Conservation (phyloP, 2,113 vertebrate species). For the Onychostruthus taczanowskii region DNA sequence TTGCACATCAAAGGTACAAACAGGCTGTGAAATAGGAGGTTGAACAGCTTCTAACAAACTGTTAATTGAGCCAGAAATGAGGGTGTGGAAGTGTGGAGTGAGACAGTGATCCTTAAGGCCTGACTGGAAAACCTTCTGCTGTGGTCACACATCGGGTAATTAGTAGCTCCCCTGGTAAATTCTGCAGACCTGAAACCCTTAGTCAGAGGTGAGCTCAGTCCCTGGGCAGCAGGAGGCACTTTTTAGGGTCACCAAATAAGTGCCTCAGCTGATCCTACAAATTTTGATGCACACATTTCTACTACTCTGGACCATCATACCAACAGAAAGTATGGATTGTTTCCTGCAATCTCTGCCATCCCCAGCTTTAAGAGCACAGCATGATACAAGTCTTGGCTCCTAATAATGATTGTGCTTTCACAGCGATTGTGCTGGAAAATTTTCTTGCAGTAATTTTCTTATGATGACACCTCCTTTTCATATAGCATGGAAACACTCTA, state of each 20-base stretch:
- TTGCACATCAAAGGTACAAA: background rate
- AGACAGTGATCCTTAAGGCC: background rate
- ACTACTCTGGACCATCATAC: background rate
- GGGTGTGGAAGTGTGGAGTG: background rate
- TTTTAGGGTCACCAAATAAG: background rate
- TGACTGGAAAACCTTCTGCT: background rate
- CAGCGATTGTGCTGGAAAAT: background rate
- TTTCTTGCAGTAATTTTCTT: background rate
- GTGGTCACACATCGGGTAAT: background rate
- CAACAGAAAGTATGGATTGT: background rate
- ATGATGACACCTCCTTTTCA: background rate
- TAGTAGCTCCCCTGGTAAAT: background rate
- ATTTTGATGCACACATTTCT: background rate
- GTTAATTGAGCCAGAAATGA: background rate
- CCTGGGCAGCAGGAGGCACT: background rate
- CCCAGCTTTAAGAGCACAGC: background rate
- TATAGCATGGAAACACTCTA: background rate
- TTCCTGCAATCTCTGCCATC: background rate
- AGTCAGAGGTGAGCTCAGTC: background rate
- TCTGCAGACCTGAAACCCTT: background rate
- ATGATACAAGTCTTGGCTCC: background rate
- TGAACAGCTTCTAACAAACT: background rate
- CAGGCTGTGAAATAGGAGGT: accelerated
- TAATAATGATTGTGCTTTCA: background rate
- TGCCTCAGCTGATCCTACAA: background rate